Evolutionary conservation across 2,888 invertebrate species (phyloP), one percentile per base, ranked within the genome.

Genomic region (Hoplodrina ambigua): DNA sequence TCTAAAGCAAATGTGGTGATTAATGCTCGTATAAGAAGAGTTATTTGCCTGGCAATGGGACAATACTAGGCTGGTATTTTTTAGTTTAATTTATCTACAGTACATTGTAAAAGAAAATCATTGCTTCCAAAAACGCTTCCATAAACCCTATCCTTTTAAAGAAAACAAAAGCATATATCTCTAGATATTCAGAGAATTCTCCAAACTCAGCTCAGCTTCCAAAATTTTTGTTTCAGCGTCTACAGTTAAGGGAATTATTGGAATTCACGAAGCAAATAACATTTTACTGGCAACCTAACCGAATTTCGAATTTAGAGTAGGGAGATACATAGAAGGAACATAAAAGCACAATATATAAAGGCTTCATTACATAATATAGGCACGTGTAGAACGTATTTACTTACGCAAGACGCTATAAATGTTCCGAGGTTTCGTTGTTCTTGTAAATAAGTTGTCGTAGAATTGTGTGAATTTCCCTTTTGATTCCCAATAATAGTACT

Each of bases 371-470:
- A 58, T 50, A 37, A 37, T 6, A 41, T 20, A 44, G 19, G 30
- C 52, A 44, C 19, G 46, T 52, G 17, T 58, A 46, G 1, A 49
- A 56, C 37, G 17, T 25, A 57, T 56, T 53, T 72, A 57, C 60
- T 69, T 61, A 49, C n/a, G 33, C 52, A 55, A 61, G 4, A 54
- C 20, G 46, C 69, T 58, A 65, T 77, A 74, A 77, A 79, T 52
- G 50, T 49, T 20, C 19, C 33, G 64, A 37, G 58, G 52, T 70
- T 69, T 55, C 33, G 56, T 54, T 55, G 11, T 52, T 61, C 60
- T 60, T 63, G n/a, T 69, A 79, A 64, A 79, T 69, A 79, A 64
- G 60, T 49, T 61, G 63, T 65, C 61, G 41, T 54, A 59, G 30
- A 33, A 73, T 63, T 69, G 37, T 59, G 46, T 52, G 60, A 73